Percentiles rank a stretch among this genome's conserved stretches.
These are phyloP conservation scores for Eleginops maclovinus DNA, from an alignment of 2,113 vertebrate species.

Conservation along the genomic window DNA sequence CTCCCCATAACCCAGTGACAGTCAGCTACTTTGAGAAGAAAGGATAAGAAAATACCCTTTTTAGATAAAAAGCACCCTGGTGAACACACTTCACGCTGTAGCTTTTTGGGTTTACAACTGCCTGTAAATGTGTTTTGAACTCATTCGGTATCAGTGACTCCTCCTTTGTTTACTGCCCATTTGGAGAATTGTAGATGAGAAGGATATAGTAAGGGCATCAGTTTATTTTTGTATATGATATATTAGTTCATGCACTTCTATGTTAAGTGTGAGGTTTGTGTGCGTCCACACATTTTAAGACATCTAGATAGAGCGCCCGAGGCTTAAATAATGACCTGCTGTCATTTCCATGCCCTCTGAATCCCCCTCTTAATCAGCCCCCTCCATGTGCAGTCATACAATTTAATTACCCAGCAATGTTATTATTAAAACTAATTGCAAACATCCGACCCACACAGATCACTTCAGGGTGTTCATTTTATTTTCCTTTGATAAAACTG, in stretches of 20 bases:
- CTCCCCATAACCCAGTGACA: slow-evolving; percentile 34
- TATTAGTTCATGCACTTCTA: neutral
- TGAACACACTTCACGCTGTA: neutral
- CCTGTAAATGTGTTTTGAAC: slow-evolving; percentile 30
- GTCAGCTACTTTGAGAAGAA: slow-evolving; percentile 17
- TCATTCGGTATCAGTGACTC: slow-evolving; percentile 36
- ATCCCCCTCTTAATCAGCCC: slow-evolving; percentile 57
- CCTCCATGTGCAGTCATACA: slow-evolving; percentile 52
- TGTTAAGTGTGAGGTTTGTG: neutral
- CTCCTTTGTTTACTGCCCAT: slow-evolving; percentile 23
- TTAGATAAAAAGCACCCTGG: slow-evolving; percentile 2
- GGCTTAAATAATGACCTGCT: slow-evolving; percentile 61
- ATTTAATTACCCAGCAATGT: slow-evolving; percentile 72
- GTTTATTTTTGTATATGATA: neutral
- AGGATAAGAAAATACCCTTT: slow-evolving; percentile 23
- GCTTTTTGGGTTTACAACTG: neutral
- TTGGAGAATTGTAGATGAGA: neutral
- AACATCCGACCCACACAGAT: slow-evolving; percentile 41
- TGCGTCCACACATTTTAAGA: slow-evolving; percentile 33
- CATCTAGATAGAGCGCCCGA: slow-evolving; percentile 39
- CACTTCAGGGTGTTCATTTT: slow-evolving; percentile 25
- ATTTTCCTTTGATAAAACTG: slow-evolving; percentile 13
- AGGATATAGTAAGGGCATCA: neutral
- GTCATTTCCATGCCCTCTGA: slow-evolving; percentile 55
- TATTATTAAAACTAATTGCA: slow-evolving; percentile 72